Evolutionary conservation across 2,113 vertebrate genomes (phyloP).

Genomic region (Heptranchias perlo): DNA sequence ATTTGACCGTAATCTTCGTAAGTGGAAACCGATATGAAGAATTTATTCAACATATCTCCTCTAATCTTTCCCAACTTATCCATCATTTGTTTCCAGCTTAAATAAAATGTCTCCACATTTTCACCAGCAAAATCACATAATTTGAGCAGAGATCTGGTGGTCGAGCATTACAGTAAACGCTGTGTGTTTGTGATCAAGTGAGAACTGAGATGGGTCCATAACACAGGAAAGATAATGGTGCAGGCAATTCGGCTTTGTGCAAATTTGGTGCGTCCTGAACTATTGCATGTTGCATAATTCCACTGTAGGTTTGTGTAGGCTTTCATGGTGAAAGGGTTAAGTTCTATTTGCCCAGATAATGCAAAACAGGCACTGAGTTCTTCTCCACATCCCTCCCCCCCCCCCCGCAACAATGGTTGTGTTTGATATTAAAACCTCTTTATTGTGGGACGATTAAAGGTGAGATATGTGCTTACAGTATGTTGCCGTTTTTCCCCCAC

Average conservation of each 20-base stretch:
- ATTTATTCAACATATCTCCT: background rate
- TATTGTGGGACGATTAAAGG: background rate
- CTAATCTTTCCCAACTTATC: background rate
- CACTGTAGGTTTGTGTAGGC: background rate
- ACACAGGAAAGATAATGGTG: background rate
- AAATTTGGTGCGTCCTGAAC: background rate
- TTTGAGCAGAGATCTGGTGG: no score
- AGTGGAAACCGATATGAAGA: background rate
- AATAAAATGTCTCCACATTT: background rate
- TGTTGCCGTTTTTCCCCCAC: background rate
- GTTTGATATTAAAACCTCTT: background rate
- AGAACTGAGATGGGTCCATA: background rate
- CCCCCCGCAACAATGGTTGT: background rate
- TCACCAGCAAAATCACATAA: background rate
- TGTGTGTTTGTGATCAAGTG: background rate
- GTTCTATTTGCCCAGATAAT: background rate
- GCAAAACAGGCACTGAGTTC: background rate
- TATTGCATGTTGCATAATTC: background rate
- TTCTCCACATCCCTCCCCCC: background rate
- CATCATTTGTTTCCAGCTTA: background rate
- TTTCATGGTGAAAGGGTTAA: background rate
- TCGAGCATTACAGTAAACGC: background rate
- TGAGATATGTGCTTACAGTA: background rate
- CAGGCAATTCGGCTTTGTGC: background rate
- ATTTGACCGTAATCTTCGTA: background rate